These are phyloP conservation scores for Bubo bubo DNA, from an alignment of 2,113 vertebrate genomes.

Conservation along the genomic window DNA sequence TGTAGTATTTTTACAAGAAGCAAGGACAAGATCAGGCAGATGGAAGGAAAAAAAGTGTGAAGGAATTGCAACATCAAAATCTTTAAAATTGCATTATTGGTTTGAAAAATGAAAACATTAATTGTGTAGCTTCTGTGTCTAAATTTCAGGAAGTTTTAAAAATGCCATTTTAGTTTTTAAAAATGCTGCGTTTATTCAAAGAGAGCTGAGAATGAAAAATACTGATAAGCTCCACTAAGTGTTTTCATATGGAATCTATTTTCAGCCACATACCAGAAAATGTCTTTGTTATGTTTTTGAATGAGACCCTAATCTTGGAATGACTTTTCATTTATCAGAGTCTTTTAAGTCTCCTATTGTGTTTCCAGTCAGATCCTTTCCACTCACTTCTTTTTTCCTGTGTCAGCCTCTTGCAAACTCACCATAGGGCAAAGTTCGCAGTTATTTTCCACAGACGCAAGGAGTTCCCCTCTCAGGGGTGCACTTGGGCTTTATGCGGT, in stretches of 20 bases:
- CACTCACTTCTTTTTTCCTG: slow-evolving; percentile 31
- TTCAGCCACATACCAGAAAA: slow-evolving; percentile 57
- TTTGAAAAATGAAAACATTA: neutral
- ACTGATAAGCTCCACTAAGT: slow-evolving; percentile 21
- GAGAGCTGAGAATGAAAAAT: neutral
- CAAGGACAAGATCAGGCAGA: neutral
- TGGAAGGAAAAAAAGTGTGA: neutral
- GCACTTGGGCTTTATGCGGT: slow-evolving; percentile 5
- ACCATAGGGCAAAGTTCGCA: neutral
- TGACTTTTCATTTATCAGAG: slow-evolving; percentile 60
- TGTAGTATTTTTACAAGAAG: neutral
- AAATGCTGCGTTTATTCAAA: neutral
- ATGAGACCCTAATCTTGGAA: slow-evolving; percentile 49
- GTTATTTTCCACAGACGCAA: slow-evolving; percentile 38
- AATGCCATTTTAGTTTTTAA: neutral
- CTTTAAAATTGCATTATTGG: neutral
- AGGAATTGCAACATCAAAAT: neutral
- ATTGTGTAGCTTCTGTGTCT: neutral
- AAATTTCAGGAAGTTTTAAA: neutral
- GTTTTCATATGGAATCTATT: slow-evolving; percentile 53
- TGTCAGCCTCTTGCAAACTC: slow-evolving; percentile 37
- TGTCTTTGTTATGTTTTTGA: slow-evolving; percentile 56
- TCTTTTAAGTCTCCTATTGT: slow-evolving; percentile 59
- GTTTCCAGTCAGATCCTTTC: slow-evolving; percentile 49
- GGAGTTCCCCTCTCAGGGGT: slow-evolving; percentile 34